These are phyloP conservation scores for Chaetodon trifasciatus DNA, from an alignment of 2,797 vertebrate species.

Conservation along the genomic window DNA sequence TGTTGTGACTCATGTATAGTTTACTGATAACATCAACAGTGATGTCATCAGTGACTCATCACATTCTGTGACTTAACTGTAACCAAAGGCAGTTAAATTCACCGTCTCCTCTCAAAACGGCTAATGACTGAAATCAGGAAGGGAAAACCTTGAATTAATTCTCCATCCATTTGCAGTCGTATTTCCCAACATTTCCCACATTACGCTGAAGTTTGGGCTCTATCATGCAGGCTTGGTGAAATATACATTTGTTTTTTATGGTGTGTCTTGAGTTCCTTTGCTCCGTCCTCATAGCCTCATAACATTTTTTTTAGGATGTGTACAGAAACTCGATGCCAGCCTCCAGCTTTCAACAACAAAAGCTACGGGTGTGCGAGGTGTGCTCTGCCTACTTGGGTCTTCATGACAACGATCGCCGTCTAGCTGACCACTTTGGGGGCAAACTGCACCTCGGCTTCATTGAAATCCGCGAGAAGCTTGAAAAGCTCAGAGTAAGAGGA, in stretches of 20 bases:
- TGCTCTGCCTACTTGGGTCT: conserved; percentile 98
- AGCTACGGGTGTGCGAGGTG: conserved; percentile 96
- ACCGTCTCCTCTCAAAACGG: background rate
- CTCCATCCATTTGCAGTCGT: background rate
- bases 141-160: background rate
- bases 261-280: background rate
- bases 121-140: background rate
- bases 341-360: conserved; percentile 99
- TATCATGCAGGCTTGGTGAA: background rate
- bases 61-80: background rate
- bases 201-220: background rate
- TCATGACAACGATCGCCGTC: conserved; percentile 96
- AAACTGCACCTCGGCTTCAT: conserved; percentile 98
- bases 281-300: background rate
- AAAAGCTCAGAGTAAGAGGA: conserved; percentile 91
- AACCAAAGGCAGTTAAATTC: background rate
- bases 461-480: conserved; percentile 98
- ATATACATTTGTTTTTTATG: background rate
- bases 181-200: no score
- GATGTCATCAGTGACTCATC: background rate
- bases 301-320: conserved; percentile 87
- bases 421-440: conserved; percentile 99
- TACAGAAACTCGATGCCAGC: conserved; percentile 99
- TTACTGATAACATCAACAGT: background rate
- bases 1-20: background rate